Conservation (phyloP, 2,113 vertebrate genomes). For the Cinclus mexicanus region DNA sequence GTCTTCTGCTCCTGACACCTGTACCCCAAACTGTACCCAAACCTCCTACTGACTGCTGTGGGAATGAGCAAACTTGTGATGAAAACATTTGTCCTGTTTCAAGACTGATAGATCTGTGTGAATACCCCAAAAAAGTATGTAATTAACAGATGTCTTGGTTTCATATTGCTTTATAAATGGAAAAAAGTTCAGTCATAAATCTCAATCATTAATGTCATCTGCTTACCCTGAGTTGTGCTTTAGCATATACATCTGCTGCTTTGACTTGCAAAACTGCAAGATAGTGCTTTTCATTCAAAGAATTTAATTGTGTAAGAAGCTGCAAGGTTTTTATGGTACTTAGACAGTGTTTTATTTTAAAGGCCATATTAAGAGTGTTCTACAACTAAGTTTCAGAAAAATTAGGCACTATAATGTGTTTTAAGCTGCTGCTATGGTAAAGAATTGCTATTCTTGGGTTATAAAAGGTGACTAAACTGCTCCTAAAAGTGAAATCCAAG, state of each 20-base stretch:
- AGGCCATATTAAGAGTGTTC: background rate
- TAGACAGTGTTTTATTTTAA: slow-evolving; percentile 1
- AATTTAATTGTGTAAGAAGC: background rate
- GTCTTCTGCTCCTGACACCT: background rate
- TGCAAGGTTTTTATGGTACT: background rate
- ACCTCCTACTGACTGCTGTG: background rate
- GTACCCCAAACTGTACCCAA: background rate
- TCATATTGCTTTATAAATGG: background rate
- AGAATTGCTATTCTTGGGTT: background rate
- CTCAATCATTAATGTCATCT: background rate
- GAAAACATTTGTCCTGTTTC: background rate
- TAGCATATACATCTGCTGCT: background rate
- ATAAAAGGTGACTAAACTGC: background rate
- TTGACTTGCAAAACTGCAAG: slow-evolving; percentile 17
- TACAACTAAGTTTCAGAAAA: background rate
- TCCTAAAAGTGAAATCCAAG: background rate
- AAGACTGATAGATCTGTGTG: background rate
- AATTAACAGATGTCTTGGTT: background rate
- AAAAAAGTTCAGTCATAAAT: background rate
- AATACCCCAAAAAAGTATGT: background rate
- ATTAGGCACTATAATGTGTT: background rate
- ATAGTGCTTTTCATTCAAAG: background rate
- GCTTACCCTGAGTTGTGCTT: background rate
- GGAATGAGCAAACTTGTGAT: background rate
- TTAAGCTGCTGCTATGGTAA: background rate